Conservation (phyloP, 2,888 invertebrate genomes). For the Chrysodeixis includens region DNA sequence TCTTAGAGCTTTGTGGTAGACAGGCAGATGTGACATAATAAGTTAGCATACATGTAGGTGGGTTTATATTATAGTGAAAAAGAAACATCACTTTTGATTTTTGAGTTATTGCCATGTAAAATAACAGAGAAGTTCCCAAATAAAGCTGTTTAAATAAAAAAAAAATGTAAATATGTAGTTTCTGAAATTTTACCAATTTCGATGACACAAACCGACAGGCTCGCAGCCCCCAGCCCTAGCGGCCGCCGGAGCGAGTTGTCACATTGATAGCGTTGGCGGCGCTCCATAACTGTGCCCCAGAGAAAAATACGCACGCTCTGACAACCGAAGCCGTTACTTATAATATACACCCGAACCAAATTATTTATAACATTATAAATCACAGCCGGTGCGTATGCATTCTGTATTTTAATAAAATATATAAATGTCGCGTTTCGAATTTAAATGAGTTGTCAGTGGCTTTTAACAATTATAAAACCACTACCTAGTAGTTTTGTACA, state of each 20-base stretch:
- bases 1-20: not conserved
- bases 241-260: conserved; percentile 28
- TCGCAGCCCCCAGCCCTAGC: conserved; percentile 29
- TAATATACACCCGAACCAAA: conserved; percentile 41
- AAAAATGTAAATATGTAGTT: not conserved
- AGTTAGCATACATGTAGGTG: not conserved
- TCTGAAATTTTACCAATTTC: not conserved
- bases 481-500: not conserved
- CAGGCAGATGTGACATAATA: not conserved
- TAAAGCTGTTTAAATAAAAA: no score
- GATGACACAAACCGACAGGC: conserved; percentile 1
- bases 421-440: not conserved
- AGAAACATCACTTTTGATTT: no score
- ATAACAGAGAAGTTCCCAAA: no score
- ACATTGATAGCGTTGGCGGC: conserved; percentile 50
- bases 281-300: conserved; percentile 56
- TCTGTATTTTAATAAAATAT: conserved; percentile 9
- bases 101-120: no score
- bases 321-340: conserved; percentile 31
- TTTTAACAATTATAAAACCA: not conserved
- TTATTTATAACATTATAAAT: conserved; percentile 39
- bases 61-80: no score
- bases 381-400: conserved; percentile 8
- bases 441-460: not conserved
- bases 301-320: conserved; percentile 46